These are phyloP conservation scores for Alethe castanea DNA, from an alignment of 2,113 vertebrate species.

Conservation along the genomic window DNA sequence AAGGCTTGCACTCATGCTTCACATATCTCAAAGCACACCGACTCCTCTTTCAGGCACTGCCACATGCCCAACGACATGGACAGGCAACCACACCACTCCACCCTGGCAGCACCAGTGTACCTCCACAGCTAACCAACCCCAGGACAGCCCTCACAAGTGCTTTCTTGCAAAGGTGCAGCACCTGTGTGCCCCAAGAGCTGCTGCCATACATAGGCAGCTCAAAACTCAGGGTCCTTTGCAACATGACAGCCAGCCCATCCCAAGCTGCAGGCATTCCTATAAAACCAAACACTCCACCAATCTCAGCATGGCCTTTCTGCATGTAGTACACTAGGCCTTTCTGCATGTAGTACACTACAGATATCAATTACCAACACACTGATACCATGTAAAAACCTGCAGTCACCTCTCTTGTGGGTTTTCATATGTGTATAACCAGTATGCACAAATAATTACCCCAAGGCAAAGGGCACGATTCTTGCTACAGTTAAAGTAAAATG, in stretches of 20 bases:
- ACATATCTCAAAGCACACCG: background rate
- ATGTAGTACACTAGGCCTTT: background rate
- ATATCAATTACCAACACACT: accelerated
- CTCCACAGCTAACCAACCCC: background rate
- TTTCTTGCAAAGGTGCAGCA: background rate
- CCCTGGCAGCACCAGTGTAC: accelerated
- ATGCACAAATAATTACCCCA: background rate
- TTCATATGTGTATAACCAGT: background rate
- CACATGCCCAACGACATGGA: accelerated
- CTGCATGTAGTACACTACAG: background rate
- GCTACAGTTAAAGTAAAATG: background rate
- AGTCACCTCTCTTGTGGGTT: background rate
- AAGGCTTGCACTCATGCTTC: background rate
- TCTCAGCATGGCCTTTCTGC: background rate
- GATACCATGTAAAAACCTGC: background rate
- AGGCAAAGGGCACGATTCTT: background rate
- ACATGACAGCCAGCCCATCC: background rate
- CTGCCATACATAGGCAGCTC: accelerated
- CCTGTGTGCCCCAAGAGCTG: accelerated
- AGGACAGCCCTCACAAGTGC: background rate
- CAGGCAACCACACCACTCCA: background rate
- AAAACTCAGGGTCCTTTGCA: background rate
- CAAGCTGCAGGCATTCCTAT: background rate
- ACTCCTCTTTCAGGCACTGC: background rate
- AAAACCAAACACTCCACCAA: background rate